phyloP scores from a whole-genome alignment of 2,888 invertebrate genomes.

The Hesperia comma region DNA sequence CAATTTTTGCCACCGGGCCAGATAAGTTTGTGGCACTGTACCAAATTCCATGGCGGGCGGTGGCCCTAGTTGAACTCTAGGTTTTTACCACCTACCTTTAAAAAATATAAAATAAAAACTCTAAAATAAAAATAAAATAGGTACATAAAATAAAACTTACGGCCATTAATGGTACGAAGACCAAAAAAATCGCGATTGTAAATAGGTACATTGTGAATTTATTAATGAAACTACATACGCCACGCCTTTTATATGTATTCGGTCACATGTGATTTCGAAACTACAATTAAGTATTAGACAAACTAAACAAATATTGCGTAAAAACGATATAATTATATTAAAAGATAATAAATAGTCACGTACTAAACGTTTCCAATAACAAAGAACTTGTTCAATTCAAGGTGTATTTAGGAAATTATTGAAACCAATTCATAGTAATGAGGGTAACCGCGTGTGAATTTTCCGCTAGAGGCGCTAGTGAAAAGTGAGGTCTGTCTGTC shows the following conservation, averaged over 20 bases:
- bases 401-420: no score
- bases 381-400: neutral
- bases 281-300: slow-evolving; percentile 22
- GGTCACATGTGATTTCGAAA: slow-evolving; percentile 15
- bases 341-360: slow-evolving; percentile 16
- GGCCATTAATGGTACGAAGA: slow-evolving; percentile 18
- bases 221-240: neutral
- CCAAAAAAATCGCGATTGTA: slow-evolving; percentile 1
- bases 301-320: slow-evolving; percentile 22
- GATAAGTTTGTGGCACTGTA: no score
- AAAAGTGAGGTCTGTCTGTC: no score
- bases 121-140: neutral
- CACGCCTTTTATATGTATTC: slow-evolving; percentile 17
- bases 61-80: no score
- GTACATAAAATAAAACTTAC: slow-evolving; percentile 10
- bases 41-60: no score
- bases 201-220: neutral
- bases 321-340: slow-evolving; percentile 9
- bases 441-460: no score
- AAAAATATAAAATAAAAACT: no score
- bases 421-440: no score
- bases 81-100: no score
- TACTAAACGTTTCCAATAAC: neutral
- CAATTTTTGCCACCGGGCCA: no score
- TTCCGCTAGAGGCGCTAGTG: no score